Conservation (phyloP, 2,113 vertebrate species). For the Symphodus melops region DNA sequence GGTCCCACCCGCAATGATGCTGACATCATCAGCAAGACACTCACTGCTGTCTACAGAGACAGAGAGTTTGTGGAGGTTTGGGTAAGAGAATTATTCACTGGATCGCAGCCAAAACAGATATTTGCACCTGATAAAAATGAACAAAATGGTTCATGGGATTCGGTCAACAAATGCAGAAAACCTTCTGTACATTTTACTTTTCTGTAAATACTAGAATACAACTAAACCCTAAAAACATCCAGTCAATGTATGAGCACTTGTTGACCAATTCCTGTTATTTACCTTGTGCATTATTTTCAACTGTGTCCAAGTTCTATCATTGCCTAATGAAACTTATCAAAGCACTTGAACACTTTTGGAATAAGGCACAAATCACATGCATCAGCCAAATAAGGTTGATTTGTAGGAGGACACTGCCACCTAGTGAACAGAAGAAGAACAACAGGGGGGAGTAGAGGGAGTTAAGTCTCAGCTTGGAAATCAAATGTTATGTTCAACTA, state of each 20-base stretch:
- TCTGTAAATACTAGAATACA: no score
- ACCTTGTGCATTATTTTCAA: conserved; percentile 37
- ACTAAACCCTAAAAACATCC: neutral
- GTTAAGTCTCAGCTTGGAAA: neutral
- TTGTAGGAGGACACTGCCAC: conserved; percentile 53
- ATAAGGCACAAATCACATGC: conserved; percentile 57
- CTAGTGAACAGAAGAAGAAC: conserved; percentile 51
- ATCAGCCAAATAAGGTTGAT: conserved; percentile 39
- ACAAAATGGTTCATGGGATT: conserved; percentile 20
- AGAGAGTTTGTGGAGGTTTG: neutral
- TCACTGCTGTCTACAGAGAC: conserved; percentile 90
- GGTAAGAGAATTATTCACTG: neutral
- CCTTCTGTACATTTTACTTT: neutral
- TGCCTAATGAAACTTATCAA: conserved; percentile 4
- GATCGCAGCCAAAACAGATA: neutral
- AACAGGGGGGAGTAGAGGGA: neutral
- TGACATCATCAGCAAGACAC: conserved; percentile 93
- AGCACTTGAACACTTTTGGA: conserved; percentile 44
- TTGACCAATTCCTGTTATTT: conserved; percentile 42
- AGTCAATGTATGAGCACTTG: conserved; percentile 33
- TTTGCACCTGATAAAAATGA: conserved; percentile 10
- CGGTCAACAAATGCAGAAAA: conserved; percentile 52
- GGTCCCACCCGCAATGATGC: conserved; percentile 96
- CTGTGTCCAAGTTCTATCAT: conserved; percentile 16
- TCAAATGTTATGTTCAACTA: neutral